Evolutionary conservation across 2,113 vertebrate genomes (phyloP), one percentile per base, ranked within the genome.

Genomic region (Atrichornis clamosus): DNA sequence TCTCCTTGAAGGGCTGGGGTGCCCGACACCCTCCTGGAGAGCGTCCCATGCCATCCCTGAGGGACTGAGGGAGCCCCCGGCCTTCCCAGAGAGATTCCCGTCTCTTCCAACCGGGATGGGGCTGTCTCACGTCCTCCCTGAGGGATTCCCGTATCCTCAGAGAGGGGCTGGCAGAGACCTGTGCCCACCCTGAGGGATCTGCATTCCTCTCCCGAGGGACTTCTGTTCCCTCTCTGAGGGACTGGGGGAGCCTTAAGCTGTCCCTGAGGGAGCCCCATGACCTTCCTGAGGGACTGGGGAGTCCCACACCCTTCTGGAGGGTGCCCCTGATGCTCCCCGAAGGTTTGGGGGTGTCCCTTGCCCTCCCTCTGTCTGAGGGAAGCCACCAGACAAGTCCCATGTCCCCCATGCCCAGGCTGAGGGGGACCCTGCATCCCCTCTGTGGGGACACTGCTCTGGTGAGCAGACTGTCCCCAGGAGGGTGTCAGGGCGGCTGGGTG

Each of bases 401-500:
- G 8, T 10, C 5, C 9, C 11, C 18, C 2, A 0, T 39, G 16
- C 32, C 46, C 21, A 9, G 33, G 15, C 11, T 19, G 30, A 17
- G 7, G 18, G 18, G 10, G 2, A 7, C 17, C 32, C 18, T 13
- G 3, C 6, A 0, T 37, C 5, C 39, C 11, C 18, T 28, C 13
- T 1, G 0, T 9, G 18, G 68, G 28, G 58, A 28, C 13, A 3
- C 1, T 0, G 26, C 28, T 7, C 13, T 7, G 21, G 9, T 6
- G 9, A 3, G 6, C 2, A 2, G 39, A 1, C 18, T 30, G 56
- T n/a, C 24, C 27, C 23, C 9, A 8, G 37, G 20, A 35, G 32
- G 13, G 7, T n/a, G 60, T 4, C 3, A 0, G 10, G 17, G 20
- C 49, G 39, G 7, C 23, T 2, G 4, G 0, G 2, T 23, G 5